phyloP scores from a whole-genome alignment of 2,888 invertebrate species.

The Sylvicola cinctus region DNA sequence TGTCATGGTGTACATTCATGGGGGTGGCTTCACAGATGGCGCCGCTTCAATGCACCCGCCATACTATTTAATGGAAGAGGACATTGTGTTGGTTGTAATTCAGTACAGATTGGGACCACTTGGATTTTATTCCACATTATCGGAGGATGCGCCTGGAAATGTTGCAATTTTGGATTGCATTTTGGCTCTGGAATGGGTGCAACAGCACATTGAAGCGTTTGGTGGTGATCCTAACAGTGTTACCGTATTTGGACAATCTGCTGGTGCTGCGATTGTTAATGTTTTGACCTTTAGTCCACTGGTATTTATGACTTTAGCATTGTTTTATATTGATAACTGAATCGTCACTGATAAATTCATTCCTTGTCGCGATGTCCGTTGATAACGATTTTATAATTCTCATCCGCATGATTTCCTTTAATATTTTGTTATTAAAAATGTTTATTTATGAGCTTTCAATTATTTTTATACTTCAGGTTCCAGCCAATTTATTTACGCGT shows the following conservation, averaged over 20 bases:
- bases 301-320: too few species aligned
- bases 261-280: conserved; percentile 29
- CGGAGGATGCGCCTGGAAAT: conserved; percentile 30
- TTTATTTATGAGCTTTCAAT: too few species aligned
- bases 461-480: too few species aligned
- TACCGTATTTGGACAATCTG: conserved; percentile 32
- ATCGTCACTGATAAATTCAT: too few species aligned
- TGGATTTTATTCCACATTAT: conserved; percentile 30
- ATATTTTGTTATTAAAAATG: too few species aligned
- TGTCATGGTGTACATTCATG: conserved; percentile 25
- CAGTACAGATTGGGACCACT: conserved; percentile 30
- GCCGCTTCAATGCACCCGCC: conserved; percentile 22
- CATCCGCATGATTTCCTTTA: too few species aligned
- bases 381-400: too few species aligned
- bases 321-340: too few species aligned
- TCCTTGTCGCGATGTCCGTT: too few species aligned
- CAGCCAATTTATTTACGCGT: conserved; percentile 26
- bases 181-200: conserved; percentile 28
- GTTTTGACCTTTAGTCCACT: conserved; percentile 25
- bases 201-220: conserved; percentile 27
- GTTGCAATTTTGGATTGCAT: conserved; percentile 31
- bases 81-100: conserved; percentile 27
- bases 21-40: conserved; percentile 23
- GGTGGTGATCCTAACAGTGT: conserved; percentile 28
- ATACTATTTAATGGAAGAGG: conserved; percentile 25